These are phyloP conservation scores for Ondatra zibethicus DNA, from an alignment of 2,113 vertebrate genomes.

Conservation along the genomic window DNA sequence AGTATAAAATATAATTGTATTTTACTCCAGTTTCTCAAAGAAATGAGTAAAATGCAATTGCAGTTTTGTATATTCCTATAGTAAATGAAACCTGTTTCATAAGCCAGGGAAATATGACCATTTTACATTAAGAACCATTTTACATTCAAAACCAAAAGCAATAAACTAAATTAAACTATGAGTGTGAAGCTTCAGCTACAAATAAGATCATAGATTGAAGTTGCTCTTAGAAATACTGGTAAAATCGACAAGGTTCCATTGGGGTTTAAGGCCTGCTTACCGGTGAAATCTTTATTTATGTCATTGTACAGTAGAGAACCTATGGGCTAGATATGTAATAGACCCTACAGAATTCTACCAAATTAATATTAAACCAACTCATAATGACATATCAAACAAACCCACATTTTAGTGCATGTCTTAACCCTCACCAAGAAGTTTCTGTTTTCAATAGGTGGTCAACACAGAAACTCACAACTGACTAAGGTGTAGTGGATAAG, in stretches of 20 bases:
- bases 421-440: not conserved
- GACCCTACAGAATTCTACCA: not conserved
- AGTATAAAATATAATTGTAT: slow-evolving; percentile 85
- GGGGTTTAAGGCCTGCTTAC: not conserved
- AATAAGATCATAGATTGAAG: slow-evolving; percentile 29
- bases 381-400: not conserved
- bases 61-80: slow-evolving; percentile 70
- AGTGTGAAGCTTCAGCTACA: not conserved
- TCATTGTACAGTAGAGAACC: not conserved
- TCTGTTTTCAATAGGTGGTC: not conserved
- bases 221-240: not conserved
- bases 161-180: slow-evolving; percentile 51
- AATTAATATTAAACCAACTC: not conserved
- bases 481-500: not conserved
- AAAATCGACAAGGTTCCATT: not conserved
- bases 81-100: slow-evolving; percentile 73
- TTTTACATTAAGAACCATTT: slow-evolving; percentile 37
- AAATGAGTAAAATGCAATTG: slow-evolving; percentile 81
- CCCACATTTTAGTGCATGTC: not conserved
- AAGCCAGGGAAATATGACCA: slow-evolving; percentile 62
- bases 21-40: slow-evolving; percentile 76
- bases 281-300: not conserved
- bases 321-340: not conserved
- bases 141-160: not conserved
- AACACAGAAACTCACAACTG: not conserved